Percentiles rank a stretch among this genome's conserved stretches.
phyloP scores from a whole-genome alignment of 2,113 vertebrate species.

The Holacanthus passer region DNA sequence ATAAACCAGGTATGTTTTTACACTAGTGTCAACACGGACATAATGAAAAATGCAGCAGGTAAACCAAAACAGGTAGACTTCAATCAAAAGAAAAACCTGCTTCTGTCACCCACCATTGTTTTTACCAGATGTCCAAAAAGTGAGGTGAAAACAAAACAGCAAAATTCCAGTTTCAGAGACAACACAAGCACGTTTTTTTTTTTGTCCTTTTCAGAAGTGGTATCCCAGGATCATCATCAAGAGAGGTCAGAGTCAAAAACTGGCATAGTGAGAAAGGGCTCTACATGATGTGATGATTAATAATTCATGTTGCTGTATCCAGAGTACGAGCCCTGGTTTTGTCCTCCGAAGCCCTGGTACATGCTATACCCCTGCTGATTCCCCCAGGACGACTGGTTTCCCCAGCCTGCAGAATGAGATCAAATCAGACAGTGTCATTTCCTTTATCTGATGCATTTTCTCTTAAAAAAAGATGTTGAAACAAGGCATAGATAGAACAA shows the following conservation, averaged over 20 bases:
- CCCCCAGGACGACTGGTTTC: slow-evolving; percentile 68
- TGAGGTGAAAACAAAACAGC: slow-evolving; percentile 21
- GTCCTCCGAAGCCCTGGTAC: slow-evolving; percentile 64
- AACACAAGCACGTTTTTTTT: slow-evolving; percentile 24
- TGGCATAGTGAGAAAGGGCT: slow-evolving; percentile 6
- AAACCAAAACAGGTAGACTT: slow-evolving; percentile 15
- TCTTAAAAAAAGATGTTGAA: background rate
- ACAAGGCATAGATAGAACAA: background rate
- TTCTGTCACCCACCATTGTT: background rate
- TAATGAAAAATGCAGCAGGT: background rate
- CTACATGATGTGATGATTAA: slow-evolving; percentile 17
- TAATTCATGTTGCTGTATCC: slow-evolving; percentile 68
- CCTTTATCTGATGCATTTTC: background rate
- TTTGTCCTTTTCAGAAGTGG: slow-evolving; percentile 11
- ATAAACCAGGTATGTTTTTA: slow-evolving; percentile 26
- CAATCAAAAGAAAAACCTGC: background rate
- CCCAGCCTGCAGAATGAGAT: slow-evolving; percentile 66
- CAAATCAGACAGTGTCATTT: background rate
- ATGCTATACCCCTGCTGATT: slow-evolving; percentile 57
- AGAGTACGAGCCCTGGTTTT: slow-evolving; percentile 64
- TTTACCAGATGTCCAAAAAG: slow-evolving; percentile 35
- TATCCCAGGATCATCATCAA: slow-evolving; percentile 4
- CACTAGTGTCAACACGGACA: slow-evolving; percentile 39
- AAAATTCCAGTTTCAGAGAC: slow-evolving; percentile 41
- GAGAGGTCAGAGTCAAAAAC: background rate